These are phyloP conservation scores for Caenorhabditis imperialis DNA, from an alignment of 2,888 invertebrate genomes.

Conservation along the genomic window DNA sequence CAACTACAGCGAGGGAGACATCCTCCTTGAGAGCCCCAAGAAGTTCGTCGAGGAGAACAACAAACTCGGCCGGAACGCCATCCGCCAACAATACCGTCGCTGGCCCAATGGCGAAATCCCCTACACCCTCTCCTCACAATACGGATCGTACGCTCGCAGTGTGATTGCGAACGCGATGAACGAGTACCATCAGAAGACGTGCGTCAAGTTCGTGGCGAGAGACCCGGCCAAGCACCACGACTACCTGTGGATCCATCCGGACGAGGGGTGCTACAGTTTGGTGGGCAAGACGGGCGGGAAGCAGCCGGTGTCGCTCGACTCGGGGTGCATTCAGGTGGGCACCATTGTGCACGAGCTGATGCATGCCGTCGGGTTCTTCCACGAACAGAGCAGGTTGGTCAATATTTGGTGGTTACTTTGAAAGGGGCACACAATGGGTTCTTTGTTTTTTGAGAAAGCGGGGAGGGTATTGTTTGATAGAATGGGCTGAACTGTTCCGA, in stretches of 20 bases:
- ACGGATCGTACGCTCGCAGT: constrained; percentile 75
- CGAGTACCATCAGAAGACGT: constrained; percentile 83
- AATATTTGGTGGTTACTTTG: no score
- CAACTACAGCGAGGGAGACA: constrained; percentile 74
- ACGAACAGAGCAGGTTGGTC: constrained; percentile 74
- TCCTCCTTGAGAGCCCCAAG: constrained; percentile 60
- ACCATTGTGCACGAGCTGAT: constrained; percentile 73
- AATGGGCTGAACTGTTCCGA: no score
- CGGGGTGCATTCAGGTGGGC: constrained; percentile 76
- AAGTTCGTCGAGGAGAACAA: constrained; percentile 69
- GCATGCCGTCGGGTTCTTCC: constrained; percentile 78
- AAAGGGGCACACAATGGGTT: no score
- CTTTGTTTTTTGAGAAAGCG: no score
- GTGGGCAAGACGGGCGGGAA: constrained; percentile 81
- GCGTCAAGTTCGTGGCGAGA: constrained; percentile 82
- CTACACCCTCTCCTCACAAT: constrained; percentile 75
- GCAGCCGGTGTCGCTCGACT: constrained; percentile 75
- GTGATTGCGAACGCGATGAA: constrained; percentile 77
- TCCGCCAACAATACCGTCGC: constrained; percentile 72
- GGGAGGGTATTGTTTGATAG: no score
- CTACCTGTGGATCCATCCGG: constrained; percentile 82
- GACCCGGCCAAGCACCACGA: constrained; percentile 79
- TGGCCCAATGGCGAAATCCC: constrained; percentile 77
- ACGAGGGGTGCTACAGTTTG: constrained; percentile 85
- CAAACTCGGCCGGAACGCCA: constrained; percentile 73